A percentile compares a stretch with the other conserved stretches of the same genome.
phyloP scores from a whole-genome alignment of 2,113 vertebrate species.

The Fregata magnificens region DNA sequence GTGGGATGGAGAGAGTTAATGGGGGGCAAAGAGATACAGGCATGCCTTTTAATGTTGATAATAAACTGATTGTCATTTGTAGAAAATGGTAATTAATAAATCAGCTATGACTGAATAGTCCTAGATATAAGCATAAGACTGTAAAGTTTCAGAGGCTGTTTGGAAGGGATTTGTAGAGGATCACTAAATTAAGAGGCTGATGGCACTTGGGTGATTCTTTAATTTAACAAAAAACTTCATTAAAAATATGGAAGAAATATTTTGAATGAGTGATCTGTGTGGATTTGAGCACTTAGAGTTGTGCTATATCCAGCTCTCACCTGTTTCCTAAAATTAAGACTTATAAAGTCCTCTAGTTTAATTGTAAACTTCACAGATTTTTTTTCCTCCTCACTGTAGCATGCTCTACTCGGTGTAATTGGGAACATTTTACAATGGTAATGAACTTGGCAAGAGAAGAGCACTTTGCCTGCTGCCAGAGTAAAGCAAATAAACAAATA shows the following conservation, averaged over 20 bases:
- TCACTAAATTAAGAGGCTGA: not conserved
- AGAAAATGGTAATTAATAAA: not conserved
- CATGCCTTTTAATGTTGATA: not conserved
- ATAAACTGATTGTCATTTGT: not conserved
- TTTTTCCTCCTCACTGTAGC: not conserved
- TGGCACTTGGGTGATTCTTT: not conserved
- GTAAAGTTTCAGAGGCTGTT: not conserved
- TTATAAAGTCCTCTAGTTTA: not conserved
- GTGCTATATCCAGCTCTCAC: not conserved
- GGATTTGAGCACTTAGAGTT: not conserved
- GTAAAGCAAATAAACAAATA: conserved; percentile 68
- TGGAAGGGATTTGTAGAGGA: not conserved
- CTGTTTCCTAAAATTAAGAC: not conserved
- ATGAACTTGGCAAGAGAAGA: conserved; percentile 64
- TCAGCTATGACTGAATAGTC: not conserved
- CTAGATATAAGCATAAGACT: not conserved
- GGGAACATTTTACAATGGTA: conserved; percentile 60
- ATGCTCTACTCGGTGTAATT: not conserved
- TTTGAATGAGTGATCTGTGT: not conserved
- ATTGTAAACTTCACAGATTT: not conserved
- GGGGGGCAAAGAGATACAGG: not conserved
- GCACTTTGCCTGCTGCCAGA: conserved; percentile 55
- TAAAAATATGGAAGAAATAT: not conserved
- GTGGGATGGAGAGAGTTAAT: not conserved
- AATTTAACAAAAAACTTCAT: not conserved